phyloP scores from a whole-genome alignment of 2,797 vertebrate genomes.

The Onychomys torridus region DNA sequence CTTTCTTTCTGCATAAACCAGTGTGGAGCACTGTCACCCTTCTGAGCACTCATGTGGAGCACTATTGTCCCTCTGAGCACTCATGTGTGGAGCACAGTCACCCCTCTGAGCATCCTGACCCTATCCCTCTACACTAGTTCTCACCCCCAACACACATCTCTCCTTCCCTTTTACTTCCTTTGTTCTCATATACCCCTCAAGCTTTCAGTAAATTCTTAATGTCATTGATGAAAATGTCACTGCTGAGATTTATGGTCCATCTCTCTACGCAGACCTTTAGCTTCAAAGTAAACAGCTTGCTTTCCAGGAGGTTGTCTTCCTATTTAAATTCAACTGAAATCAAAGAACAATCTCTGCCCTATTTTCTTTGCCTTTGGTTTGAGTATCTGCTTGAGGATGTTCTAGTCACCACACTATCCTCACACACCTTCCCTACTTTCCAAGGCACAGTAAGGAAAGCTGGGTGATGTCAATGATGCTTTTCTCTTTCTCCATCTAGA shows the following conservation, averaged over 20 bases:
- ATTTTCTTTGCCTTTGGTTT: constrained; percentile 44
- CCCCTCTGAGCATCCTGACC: neutral
- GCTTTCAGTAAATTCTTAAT: constrained; percentile 76
- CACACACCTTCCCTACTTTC: constrained; percentile 6
- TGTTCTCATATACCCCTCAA: constrained; percentile 41
- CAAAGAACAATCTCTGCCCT: constrained; percentile 54
- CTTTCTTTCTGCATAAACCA: neutral
- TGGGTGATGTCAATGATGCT: neutral
- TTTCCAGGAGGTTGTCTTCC: constrained; percentile 54
- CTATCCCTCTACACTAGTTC: neutral
- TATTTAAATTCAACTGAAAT: constrained; percentile 63
- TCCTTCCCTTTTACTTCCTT: constrained; percentile 14
- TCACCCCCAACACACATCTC: neutral
- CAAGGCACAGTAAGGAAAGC: neutral
- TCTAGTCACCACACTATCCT: fast-evolving
- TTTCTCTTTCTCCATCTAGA: neutral
- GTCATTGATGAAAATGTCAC: constrained; percentile 72
- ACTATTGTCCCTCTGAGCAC: neutral
- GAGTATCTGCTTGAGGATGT: neutral
- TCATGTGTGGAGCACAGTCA: neutral
- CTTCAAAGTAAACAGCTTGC: constrained; percentile 56
- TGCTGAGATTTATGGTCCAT: constrained; percentile 59
- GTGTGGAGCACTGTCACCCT: neutral
- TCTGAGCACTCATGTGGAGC: neutral
- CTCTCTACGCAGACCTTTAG: constrained; percentile 64